Base-by-base conservation (phyloP, 2,888 invertebrate genomes). In the Sphinx pinastri region DNA sequence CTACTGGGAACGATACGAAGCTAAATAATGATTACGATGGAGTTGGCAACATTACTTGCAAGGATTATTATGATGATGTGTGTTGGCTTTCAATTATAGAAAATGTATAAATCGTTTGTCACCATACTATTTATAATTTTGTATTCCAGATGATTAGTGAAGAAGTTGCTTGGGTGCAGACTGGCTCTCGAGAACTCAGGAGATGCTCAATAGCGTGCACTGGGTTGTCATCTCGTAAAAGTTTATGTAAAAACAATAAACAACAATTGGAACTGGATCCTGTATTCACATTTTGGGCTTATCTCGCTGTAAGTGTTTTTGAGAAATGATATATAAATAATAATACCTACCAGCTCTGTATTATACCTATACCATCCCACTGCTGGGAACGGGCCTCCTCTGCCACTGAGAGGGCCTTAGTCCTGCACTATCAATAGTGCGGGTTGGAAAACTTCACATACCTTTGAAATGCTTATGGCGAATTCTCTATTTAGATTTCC, bases 251-350 rank as follows among this genome's bases (percentile, higher is more conserved):
- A 4, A 96, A 96, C 81, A 83, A 82, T 60, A 93, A 95, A 73
- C 94, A 92, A 74, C 91, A 94, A 52, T 91, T 95, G 25, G 96
- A 96, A 80, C 89, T 95, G 72, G 95, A 97, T 81, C 94, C 96
- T 16, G 84, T 89, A 1, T 87, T 96, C 70, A 97, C 97, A 0
- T 97, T 97, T 85, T 97, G 97, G 96, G 82, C 95, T 0, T 97
- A 97, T 83, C 92, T 96, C 51, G 94, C 92, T 60, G 95, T 96
- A 74, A 93, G 95, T 87, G 74, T 59, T 55, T 59, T 70, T 67
- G 54, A 47, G 13, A n/a, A 8, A 13, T 55, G 10, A 54, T 16
- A 54, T 25, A 25, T 25, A 25, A 2, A 25, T 25, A 25, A 25
- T 25, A 25, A 25, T 25, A 2, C 25, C 25, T 25, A 25, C 25